Conservation (phyloP, 2,797 vertebrate genomes). For the Toxotes lorentzi region DNA sequence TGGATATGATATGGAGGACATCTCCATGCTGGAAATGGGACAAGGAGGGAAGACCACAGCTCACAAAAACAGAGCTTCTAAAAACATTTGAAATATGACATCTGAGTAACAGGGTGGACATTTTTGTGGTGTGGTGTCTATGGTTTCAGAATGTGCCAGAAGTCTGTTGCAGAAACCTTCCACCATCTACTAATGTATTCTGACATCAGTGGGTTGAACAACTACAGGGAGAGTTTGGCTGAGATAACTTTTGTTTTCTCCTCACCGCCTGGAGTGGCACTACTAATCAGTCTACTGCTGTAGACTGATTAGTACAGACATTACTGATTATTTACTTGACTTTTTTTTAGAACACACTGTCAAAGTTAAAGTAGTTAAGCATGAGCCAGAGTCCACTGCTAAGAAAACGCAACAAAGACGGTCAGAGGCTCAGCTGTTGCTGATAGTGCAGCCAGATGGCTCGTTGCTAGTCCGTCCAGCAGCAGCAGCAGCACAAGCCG, state of each 20-base stretch:
- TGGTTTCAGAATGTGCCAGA: neutral
- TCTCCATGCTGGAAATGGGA: neutral
- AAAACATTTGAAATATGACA: neutral
- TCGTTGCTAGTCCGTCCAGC: slow-evolving; percentile 10
- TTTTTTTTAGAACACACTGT: slow-evolving; percentile 34
- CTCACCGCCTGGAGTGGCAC: neutral
- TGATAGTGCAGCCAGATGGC: slow-evolving; percentile 34
- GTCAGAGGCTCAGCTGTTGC: slow-evolving; percentile 1
- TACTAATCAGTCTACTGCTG: slow-evolving; percentile 21
- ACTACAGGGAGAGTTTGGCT: slow-evolving; percentile 20
- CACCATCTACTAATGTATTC: slow-evolving; percentile 7
- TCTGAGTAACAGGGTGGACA: neutral
- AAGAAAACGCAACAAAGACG: slow-evolving; percentile 41
- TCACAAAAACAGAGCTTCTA: neutral
- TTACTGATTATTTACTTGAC: slow-evolving; percentile 30
- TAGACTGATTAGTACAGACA: slow-evolving; percentile 20
- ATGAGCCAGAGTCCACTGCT: slow-evolving; percentile 7
- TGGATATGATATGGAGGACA: neutral
- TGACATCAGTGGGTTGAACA: slow-evolving; percentile 21
- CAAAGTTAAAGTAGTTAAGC: slow-evolving; percentile 32
- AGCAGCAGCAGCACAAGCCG: neutral
- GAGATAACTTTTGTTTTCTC: slow-evolving; percentile 28
- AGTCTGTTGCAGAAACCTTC: neutral
- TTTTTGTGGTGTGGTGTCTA: neutral
- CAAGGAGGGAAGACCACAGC: neutral